Base-by-base conservation (phyloP, 1,140 invertebrate species). In the Hetaerina americana region DNA sequence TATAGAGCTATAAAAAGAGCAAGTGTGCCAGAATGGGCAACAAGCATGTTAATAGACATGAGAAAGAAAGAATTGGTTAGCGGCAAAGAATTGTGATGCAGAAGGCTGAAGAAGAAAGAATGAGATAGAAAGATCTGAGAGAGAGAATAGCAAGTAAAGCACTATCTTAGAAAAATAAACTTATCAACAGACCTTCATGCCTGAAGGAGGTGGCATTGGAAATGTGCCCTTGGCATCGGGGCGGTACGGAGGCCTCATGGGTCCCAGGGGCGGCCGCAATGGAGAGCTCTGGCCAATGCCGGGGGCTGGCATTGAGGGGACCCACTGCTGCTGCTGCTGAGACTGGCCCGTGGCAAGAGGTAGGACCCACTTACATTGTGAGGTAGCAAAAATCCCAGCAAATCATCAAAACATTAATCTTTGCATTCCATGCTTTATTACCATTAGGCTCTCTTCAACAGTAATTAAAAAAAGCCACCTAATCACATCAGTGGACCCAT, bases 151-250 rank as follows among this genome's bases (percentile, higher is more conserved):
- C 40, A 57, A 57, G 40, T 18, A 18, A 57, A n/a, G n/a, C n/a
- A 57, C 40, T 57, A 57, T 57, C 3, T 40, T 18, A 74, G 75
- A 73, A 31, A 29, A 40, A 25, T 31, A n/a, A 66, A 66, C 22
- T 66, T 69, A 72, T 76, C 72, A 67, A 26, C 75, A 69, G 72
- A 77, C 78, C 74, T 79, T 79, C 29, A 76, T 73, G 29, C 78
- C 78, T 25, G 77, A 76, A 28, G 78, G 78, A 70, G 79, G 78
- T 72, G 80, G 76, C 74, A 83, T 81, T 66, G 70, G 74, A 26
- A 76, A 74, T 72, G 79, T 81, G 2, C 78, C 79, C 75, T 83
- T 83, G 0, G 79, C 80, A 31, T 80, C 79, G 27, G 78, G 78
- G 66, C 76, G 77, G 76, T 75, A 80, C 26, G 72, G 75, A 73